A percentile compares a stretch with the other conserved stretches of the same genome.
Conservation (phyloP, 2,797 vertebrate genomes). For the Coregonus ussuriensis region DNA sequence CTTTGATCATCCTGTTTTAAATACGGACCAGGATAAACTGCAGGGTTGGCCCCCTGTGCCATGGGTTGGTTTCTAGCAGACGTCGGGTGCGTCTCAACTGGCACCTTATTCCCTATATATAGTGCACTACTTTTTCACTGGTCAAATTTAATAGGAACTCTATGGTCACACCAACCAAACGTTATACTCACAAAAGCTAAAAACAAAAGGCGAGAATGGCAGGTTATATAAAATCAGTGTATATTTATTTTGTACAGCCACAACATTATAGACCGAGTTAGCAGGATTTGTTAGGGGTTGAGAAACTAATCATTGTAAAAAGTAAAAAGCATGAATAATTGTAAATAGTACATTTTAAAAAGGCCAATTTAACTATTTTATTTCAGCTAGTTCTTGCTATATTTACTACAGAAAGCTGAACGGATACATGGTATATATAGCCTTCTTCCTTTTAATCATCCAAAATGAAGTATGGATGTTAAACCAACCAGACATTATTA, state of each 20-base stretch:
- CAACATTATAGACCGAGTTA: too few species aligned
- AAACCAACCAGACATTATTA: neutral
- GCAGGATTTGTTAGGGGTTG: neutral
- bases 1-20: constrained; percentile 73
- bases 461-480: constrained; percentile 31
- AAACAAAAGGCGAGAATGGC: constrained; percentile 55
- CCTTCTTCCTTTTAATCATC: constrained; percentile 31
- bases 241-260: constrained; percentile 36
- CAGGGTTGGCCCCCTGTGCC: constrained; percentile 74
- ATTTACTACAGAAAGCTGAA: constrained; percentile 41
- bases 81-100: neutral
- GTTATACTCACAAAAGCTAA: constrained; percentile 27
- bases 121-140: neutral
- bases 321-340: neutral
- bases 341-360: neutral
- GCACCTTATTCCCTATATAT: neutral
- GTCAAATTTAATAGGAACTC: neutral
- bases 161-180: constrained; percentile 56
- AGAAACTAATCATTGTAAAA: neutral
- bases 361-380: constrained; percentile 4
- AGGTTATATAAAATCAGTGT: constrained; percentile 49
- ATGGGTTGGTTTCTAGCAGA: constrained; percentile 64
- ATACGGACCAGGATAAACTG: constrained; percentile 73
- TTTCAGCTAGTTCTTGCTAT: constrained; percentile 32
- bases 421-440: constrained; percentile 32